Conservation (phyloP, 2,113 vertebrate genomes). For the Dolichallabes microphthalmus region DNA sequence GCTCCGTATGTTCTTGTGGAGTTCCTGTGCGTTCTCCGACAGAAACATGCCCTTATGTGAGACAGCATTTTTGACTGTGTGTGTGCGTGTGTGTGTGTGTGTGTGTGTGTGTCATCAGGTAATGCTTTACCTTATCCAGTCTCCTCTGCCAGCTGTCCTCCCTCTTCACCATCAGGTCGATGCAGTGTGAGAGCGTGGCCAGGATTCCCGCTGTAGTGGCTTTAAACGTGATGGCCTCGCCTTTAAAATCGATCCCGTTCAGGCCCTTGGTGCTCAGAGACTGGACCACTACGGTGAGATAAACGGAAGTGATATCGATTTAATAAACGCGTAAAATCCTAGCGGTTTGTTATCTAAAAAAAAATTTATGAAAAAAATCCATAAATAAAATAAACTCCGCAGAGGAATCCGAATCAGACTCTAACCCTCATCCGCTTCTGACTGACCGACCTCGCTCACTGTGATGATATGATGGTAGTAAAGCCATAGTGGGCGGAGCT, state of each 20-base stretch:
- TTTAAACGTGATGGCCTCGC: conserved; percentile 98
- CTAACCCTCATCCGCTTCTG: background rate
- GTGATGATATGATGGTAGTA: background rate
- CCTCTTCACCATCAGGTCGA: conserved; percentile 96
- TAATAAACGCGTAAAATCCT: background rate
- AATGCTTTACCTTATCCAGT: conserved; percentile 84
- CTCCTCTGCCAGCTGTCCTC: conserved; percentile 98
- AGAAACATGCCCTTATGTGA: background rate
- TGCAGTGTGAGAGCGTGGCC: conserved; percentile 96
- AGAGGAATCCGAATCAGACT: background rate
- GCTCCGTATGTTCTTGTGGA: background rate
- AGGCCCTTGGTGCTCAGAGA: conserved; percentile 71
- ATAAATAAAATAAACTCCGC: too few relatives aligned
- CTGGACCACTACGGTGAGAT: conserved; percentile 65
- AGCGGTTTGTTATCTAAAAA: background rate
- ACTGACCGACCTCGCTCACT: accelerated
- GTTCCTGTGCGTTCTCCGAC: background rate
- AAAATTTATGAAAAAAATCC: too few relatives aligned
- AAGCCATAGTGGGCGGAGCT: background rate
- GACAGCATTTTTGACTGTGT: background rate
- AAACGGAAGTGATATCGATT: background rate
- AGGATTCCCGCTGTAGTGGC: conserved; percentile 97
- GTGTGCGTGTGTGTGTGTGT: too few relatives aligned
- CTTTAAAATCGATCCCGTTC: conserved; percentile 98
- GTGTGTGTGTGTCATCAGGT: background rate